These are phyloP conservation scores for Himantopus leucocephalus DNA, from an alignment of 2,113 vertebrate species.

Conservation along the genomic window DNA sequence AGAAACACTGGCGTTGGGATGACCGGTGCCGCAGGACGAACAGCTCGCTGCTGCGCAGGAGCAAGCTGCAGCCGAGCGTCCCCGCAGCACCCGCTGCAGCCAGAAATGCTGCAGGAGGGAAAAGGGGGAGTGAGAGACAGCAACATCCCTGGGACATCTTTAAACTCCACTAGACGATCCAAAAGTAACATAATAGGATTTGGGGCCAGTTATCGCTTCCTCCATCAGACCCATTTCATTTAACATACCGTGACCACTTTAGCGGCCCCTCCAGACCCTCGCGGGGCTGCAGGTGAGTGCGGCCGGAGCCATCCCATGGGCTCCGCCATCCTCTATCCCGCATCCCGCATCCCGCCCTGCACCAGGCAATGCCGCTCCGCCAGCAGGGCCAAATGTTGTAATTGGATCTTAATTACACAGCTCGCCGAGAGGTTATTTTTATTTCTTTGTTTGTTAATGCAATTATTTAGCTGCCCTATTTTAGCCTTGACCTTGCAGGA, in stretches of 20 bases:
- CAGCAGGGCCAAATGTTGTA: slow-evolving; percentile 71
- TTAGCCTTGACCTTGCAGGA: slow-evolving; percentile 97
- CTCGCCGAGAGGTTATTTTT: slow-evolving; percentile 81
- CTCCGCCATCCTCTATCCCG: not conserved
- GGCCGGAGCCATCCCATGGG: slow-evolving; percentile 29
- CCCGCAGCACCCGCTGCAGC: not conserved
- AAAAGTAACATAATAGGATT: slow-evolving; percentile 73
- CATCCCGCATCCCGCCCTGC: not conserved
- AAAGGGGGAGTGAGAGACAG: not conserved
- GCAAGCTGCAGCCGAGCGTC: slow-evolving; percentile 1
- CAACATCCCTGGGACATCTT: slow-evolving; percentile 71
- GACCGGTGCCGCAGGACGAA: not conserved
- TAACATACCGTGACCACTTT: slow-evolving; percentile 65
- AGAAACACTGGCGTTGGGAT: not conserved
- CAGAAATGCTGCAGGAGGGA: not conserved
- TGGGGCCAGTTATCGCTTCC: slow-evolving; percentile 57
- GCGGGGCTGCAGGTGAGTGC: slow-evolving; percentile 22
- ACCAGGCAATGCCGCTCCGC: slow-evolving; percentile 57
- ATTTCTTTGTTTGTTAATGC: slow-evolving; percentile 85
- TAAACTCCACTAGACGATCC: slow-evolving; percentile 64
- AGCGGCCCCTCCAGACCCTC: slow-evolving; percentile 18
- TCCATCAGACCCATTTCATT: slow-evolving; percentile 66
- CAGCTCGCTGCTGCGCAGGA: not conserved
- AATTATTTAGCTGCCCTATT: slow-evolving; percentile 89
- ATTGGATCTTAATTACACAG: slow-evolving; percentile 83